These are phyloP conservation scores for Sycophaga agraensis DNA, from an alignment of 1,140 invertebrate genomes.

Conservation along the genomic window DNA sequence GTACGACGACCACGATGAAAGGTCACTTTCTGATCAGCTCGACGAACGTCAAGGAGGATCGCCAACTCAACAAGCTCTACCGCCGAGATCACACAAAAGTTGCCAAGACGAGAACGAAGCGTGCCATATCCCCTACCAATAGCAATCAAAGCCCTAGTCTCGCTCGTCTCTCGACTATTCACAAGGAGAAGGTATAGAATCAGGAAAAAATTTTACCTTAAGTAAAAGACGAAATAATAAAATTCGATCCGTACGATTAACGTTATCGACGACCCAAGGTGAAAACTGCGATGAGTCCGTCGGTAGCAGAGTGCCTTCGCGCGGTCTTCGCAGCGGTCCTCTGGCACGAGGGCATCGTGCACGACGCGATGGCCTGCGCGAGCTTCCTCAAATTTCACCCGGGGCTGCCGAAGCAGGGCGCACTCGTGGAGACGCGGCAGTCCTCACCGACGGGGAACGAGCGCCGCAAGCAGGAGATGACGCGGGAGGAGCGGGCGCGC, in stretches of 20 bases:
- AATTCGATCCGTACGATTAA: too few species aligned
- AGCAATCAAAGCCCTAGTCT: constrained; percentile 50
- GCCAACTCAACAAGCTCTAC: constrained; percentile 65
- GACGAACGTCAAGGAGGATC: constrained; percentile 58
- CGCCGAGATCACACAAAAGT: constrained; percentile 62
- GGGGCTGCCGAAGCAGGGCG: constrained; percentile 71
- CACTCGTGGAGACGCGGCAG: constrained; percentile 5
- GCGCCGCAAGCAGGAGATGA: constrained; percentile 55
- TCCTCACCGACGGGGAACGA: constrained; percentile 45
- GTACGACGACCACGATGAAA: constrained; percentile 55
- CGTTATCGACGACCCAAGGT: too few species aligned
- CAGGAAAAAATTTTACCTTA: too few species aligned
- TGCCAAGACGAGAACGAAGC: constrained; percentile 59
- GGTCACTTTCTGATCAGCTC: constrained; percentile 67
- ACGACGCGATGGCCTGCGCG: constrained; percentile 96
- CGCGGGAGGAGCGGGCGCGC: constrained; percentile 63
- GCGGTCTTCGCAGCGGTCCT: constrained; percentile 94
- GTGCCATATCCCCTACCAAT: constrained; percentile 65
- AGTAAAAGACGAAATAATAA: too few species aligned
- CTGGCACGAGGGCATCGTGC: constrained; percentile 96
- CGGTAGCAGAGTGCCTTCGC: constrained; percentile 87
- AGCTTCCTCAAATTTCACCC: constrained; percentile 96
- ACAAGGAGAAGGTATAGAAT: constrained; percentile 44
- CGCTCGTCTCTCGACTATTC: constrained; percentile 44
- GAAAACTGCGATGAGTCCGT: constrained; percentile 87